A percentile compares a stretch with the other conserved stretches of the same genome.
These are phyloP conservation scores for Pachymerium ferrugineum DNA, from an alignment of 2,888 invertebrate species.

Conservation along the genomic window DNA sequence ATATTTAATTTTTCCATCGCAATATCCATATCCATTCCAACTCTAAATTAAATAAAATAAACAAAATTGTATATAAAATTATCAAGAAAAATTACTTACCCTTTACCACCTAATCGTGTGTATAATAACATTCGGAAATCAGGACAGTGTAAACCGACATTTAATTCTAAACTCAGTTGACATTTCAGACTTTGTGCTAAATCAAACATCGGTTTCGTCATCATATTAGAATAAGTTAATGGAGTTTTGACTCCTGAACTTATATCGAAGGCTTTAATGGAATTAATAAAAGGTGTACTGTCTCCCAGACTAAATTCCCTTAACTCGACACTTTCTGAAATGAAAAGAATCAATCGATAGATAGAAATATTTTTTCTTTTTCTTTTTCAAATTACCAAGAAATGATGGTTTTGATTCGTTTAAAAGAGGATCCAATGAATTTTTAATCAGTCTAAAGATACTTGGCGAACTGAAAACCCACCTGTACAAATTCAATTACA, in stretches of 20 bases:
- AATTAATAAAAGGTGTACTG: slow-evolving; percentile 47
- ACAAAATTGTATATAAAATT: background rate
- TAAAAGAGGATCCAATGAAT: slow-evolving; percentile 52
- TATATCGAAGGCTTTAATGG: slow-evolving; percentile 48
- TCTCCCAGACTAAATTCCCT: slow-evolving; percentile 51
- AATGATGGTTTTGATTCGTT: slow-evolving; percentile 52
- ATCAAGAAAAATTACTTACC: slow-evolving; percentile 42
- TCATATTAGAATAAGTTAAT: slow-evolving; percentile 40
- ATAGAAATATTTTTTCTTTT: background rate
- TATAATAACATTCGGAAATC: slow-evolving; percentile 54
- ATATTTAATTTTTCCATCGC: slow-evolving; percentile 53
- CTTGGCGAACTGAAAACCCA: slow-evolving; percentile 49
- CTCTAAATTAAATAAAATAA: slow-evolving; percentile 42
- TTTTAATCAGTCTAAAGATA: slow-evolving; percentile 52
- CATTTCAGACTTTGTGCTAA: slow-evolving; percentile 39
- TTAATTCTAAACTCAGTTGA: slow-evolving; percentile 52
- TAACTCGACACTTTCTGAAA: slow-evolving; percentile 49
- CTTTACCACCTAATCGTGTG: slow-evolving; percentile 49
- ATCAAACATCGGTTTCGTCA: background rate
- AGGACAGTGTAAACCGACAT: slow-evolving; percentile 51
- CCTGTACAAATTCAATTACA: slow-evolving; percentile 13
- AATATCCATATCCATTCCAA: slow-evolving; percentile 52
- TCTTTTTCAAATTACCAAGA: slow-evolving; percentile 46
- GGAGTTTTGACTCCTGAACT: slow-evolving; percentile 42
- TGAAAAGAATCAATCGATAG: background rate